Base-by-base conservation (phyloP, 2,888 invertebrate species). In the Julus scandinavius region DNA sequence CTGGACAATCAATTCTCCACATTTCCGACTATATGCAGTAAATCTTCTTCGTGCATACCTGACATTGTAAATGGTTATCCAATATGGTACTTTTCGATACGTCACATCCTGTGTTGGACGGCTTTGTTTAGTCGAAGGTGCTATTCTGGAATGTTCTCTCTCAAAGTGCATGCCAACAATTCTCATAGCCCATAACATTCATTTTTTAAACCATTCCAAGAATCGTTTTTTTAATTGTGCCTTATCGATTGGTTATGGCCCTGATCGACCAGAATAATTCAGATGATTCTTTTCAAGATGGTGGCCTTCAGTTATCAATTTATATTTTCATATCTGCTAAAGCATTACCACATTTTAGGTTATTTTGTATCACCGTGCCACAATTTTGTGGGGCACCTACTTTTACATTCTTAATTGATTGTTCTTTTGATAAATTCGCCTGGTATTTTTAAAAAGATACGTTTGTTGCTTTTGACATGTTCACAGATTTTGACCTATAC, bases 241-340 rank as follows among this genome's bases (percentile, higher is more conserved):
- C 80, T 80, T 80, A 80, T 80, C 11, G 29, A 80, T 80, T 80
- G 80, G 80, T 80, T 80, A 29, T 80, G 29, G 38, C 29, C 38
- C 13, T 38, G 20, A 80, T 80, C 7, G 80, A 80, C 38, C 80
- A 38, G 38, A 38, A 80, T 29, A 38, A 11, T 72, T 20, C 20
- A 38, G 80, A 29, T 38, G 38, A 80, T 80, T 80, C 13, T 80
- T 80, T 80, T 80, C 29, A 38, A 80, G 80, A 80, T 38, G 80
- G 80, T 80, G 80, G 80, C 80, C 80, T 80, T 80, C 38, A 80
- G 80, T 80, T 80, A 80, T 80, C 38, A 20, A 80, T 80, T 80
- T 38, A 80, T 80, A 80, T 80, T 80, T 80, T 80, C 80, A 80
- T 80, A 80, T 80, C 80, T 29, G 13, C 13, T 80, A 38, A 80